Evolutionary conservation across 2,113 vertebrate species (phyloP), one percentile per base, ranked within the genome.

Genomic region (Chauna torquata): DNA sequence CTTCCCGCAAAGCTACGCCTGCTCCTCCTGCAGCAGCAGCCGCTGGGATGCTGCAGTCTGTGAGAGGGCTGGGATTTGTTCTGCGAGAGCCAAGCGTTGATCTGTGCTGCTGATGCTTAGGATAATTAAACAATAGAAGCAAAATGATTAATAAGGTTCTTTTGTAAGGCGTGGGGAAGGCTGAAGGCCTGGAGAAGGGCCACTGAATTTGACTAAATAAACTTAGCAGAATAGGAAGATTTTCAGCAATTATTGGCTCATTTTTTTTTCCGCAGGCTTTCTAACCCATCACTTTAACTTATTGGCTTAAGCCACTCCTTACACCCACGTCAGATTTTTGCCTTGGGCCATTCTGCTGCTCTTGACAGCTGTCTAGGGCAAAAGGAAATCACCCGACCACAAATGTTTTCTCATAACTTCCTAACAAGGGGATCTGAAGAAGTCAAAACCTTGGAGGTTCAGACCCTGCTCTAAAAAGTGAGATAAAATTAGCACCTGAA

Each of bases 321-420:
- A 82, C 95, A 88, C 94, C 92, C 89, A 82, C 94, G 75, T 88
- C 87, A 66, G 87, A 83, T 77, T 96, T 96, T 86, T 94, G 94
- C 94, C 95, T 92, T 52, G 91, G 91, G 91, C 93, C 68, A 45
- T 95, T 94, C 82, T 96, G 82, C 86, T 96, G 82, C 75, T 90
- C 89, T 80, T 94, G 92, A 96, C 92, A 96, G 91, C 91, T 95
- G 92, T 82, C 81, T 96, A 83, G 92, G 92, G 96, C 95, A 95
- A 95, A 95, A 97, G 97, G 94, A 97, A 96, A 95, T 94, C 70
- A 71, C 90, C 82, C 12, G 2, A 80, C 95, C 84, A 75, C 87
- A 87, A 90, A 82, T 70, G 71, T 88, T 95, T 92, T 94, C 91
- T 92, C 88, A 36, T 94, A 95, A 92, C 91, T 92, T 91, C 40